Evolutionary conservation across 2,797 vertebrate species (phyloP).

Genomic region (Sebastes itinus): DNA sequence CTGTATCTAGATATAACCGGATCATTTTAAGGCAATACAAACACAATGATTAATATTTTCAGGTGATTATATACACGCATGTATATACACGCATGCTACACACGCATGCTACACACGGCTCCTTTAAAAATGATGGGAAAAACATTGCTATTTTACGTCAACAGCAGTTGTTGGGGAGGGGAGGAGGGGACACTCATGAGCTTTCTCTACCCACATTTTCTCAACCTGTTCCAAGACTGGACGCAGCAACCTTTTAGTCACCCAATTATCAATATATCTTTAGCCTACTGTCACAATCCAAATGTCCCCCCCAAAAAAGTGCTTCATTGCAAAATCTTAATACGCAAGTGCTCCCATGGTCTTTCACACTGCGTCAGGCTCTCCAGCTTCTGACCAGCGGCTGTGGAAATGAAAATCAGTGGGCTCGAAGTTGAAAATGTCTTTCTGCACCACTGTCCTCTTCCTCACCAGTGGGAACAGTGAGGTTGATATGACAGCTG

Average conservation of each 20-base stretch:
- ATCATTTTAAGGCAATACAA: neutral
- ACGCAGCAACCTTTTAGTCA: neutral
- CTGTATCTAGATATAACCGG: neutral
- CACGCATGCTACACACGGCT: no score
- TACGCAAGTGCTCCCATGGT: neutral
- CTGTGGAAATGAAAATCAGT: conserved; percentile 9
- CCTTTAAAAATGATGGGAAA: no score
- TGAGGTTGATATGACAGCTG: conserved; percentile 19
- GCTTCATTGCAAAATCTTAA: neutral
- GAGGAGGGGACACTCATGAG: neutral
- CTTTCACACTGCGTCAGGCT: neutral
- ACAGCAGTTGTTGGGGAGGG: neutral
- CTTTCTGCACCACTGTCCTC: conserved; percentile 11
- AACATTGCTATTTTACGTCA: neutral
- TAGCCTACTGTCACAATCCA: neutral
- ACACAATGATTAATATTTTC: neutral
- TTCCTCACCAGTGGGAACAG: neutral
- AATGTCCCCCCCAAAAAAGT: neutral
- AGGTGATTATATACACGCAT: no score
- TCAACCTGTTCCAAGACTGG: neutral
- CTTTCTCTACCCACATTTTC: neutral
- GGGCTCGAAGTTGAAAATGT: neutral
- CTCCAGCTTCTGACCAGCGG: neutral
- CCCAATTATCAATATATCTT: neutral
- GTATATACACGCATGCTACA: no score